Conservation (phyloP, 2,797 vertebrate species). For the Pangasius sanitwongsei region DNA sequence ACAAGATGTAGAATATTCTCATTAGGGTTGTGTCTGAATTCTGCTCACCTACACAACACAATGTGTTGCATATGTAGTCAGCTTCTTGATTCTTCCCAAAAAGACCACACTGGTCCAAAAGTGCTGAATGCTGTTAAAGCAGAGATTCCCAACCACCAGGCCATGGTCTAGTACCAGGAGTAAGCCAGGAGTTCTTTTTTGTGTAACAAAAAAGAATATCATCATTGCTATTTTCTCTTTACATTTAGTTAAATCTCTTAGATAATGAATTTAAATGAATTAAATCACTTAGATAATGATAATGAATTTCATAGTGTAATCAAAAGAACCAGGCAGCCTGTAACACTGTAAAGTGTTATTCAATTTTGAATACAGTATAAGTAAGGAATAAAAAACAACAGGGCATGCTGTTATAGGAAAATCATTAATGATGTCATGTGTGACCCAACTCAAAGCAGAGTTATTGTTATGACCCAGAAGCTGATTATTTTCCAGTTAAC, state of each 20-base stretch:
- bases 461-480: background rate
- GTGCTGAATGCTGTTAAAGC: background rate
- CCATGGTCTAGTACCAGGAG: background rate
- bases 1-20: background rate
- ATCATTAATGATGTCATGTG: background rate
- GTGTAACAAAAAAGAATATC: background rate
- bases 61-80: background rate
- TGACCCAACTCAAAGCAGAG: background rate
- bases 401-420: background rate
- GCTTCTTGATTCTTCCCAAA: background rate
- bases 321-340: background rate
- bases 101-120: background rate
- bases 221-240: background rate
- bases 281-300: background rate
- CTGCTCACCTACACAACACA: constrained; percentile 8
- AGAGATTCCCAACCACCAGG: constrained; percentile 1
- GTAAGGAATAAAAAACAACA: background rate
- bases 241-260: background rate
- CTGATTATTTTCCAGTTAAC: background rate
- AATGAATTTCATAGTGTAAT: background rate
- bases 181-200: background rate
- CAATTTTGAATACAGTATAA: background rate
- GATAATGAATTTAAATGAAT: background rate
- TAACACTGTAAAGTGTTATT: background rate
- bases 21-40: constrained; percentile 11